These are phyloP conservation scores for Bergia sp. DNA, from an alignment of 92 coral and sea anemone species.

Conservation along the genomic window DNA sequence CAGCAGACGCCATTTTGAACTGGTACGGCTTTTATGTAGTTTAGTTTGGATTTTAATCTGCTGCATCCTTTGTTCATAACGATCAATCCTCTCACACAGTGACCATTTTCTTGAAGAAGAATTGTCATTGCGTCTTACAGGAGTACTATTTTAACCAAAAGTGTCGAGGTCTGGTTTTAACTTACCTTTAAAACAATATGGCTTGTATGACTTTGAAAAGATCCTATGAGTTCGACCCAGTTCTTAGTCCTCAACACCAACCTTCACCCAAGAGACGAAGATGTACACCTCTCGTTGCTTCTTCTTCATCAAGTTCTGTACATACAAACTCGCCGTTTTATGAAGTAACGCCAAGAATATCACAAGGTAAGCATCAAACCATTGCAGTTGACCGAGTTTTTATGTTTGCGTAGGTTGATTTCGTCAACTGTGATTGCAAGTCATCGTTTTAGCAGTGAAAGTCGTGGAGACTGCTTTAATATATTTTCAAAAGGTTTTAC, in stretches of 20 bases:
- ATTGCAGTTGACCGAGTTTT: background rate
- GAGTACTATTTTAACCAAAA: slow-evolving; percentile 30
- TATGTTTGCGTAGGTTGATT: slow-evolving; percentile 26
- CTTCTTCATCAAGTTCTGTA: slow-evolving; percentile 69
- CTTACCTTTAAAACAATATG: slow-evolving; percentile 59
- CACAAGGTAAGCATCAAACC: slow-evolving; percentile 76
- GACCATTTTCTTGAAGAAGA: background rate
- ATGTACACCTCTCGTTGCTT: slow-evolving; percentile 75
- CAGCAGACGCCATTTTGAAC: slow-evolving; percentile 39
- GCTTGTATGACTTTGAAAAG: slow-evolving; percentile 99
- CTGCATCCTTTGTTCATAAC: slow-evolving; percentile 22
- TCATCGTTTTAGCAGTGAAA: background rate
- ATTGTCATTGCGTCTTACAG: background rate
- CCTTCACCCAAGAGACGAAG: slow-evolving; percentile 97
- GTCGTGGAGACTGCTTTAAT: too few relatives aligned
- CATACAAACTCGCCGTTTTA: slow-evolving; percentile 84
- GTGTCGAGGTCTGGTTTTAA: slow-evolving; percentile 3
- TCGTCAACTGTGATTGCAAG: background rate
- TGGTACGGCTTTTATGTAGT: background rate
- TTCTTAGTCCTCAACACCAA: slow-evolving; percentile 96
- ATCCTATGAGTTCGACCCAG: slow-evolving; percentile 97
- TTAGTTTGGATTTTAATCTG: slow-evolving; percentile 15
- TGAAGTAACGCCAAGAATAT: slow-evolving; percentile 88
- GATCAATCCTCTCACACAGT: background rate
- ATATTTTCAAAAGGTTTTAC: background rate